These are phyloP conservation scores for Amaurobius ferox DNA, from an alignment of 2,888 invertebrate species.

Conservation along the genomic window DNA sequence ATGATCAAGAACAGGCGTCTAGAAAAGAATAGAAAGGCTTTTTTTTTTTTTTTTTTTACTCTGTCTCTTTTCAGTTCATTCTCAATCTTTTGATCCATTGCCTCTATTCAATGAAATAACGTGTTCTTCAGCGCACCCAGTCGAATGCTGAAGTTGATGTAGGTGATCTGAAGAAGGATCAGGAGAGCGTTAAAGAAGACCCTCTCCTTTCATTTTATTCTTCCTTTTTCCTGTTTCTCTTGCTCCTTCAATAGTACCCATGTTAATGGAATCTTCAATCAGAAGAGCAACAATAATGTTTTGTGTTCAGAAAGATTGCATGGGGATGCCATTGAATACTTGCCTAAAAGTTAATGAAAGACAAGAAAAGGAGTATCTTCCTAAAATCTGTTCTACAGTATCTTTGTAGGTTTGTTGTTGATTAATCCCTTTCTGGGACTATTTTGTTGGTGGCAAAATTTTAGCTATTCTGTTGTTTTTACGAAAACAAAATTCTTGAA, in stretches of 20 bases:
- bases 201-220: conserved; percentile 32
- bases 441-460: neutral
- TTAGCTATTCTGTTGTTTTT: too few species aligned
- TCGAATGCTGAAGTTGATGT: conserved; percentile 53
- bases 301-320: conserved; percentile 40
- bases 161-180: conserved; percentile 59
- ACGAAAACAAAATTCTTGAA: too few species aligned
- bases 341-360: conserved; percentile 27
- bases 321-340: conserved; percentile 6
- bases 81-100: conserved; percentile 64
- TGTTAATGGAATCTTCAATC: conserved; percentile 55
- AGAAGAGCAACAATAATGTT: conserved; percentile 20
- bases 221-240: conserved; percentile 39
- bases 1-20: conserved; percentile 60
- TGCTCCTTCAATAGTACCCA: conserved; percentile 37
- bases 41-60: conserved; percentile 34
- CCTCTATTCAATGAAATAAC: conserved; percentile 53
- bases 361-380: conserved; percentile 20
- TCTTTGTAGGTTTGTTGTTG: conserved; percentile 23
- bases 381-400: conserved; percentile 1
- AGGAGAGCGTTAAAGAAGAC: conserved; percentile 27
- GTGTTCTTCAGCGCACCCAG: conserved; percentile 36
- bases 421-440: neutral
- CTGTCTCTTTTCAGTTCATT: conserved; percentile 52
- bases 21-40: conserved; percentile 32